Conservation (phyloP, 2,797 vertebrate genomes). For the Galaxias olidus region DNA sequence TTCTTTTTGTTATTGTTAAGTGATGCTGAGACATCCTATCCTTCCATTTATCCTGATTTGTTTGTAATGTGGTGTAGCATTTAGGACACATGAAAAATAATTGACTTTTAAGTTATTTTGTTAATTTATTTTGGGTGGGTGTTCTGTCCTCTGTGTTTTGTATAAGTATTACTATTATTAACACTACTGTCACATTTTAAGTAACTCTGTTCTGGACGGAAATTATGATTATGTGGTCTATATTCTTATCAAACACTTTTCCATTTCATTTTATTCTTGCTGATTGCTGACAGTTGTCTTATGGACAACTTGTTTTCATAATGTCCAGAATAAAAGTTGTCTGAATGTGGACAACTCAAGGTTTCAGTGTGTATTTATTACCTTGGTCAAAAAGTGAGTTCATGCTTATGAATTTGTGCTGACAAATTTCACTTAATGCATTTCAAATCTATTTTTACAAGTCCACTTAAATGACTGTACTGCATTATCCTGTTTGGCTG, state of each 20-base stretch:
- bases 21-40: constrained; percentile 33
- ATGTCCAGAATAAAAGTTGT: constrained; percentile 78
- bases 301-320: constrained; percentile 58
- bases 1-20: constrained; percentile 53
- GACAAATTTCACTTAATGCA: constrained; percentile 56
- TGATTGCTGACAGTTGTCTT: constrained; percentile 67
- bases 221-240: constrained; percentile 61
- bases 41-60: constrained; percentile 35
- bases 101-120: constrained; percentile 61
- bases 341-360: constrained; percentile 49
- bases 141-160: constrained; percentile 39
- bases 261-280: constrained; percentile 75
- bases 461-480: constrained; percentile 53
- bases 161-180: background rate
- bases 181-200: constrained; percentile 65
- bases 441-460: constrained; percentile 68
- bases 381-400: constrained; percentile 60
- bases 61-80: constrained; percentile 41
- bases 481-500: constrained; percentile 53
- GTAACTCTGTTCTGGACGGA: constrained; percentile 66
- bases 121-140: constrained; percentile 69
- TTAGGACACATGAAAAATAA: constrained; percentile 48
- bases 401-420: constrained; percentile 58
- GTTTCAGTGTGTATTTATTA: constrained; percentile 66
- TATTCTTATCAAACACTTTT: constrained; percentile 67